These are phyloP conservation scores for Drosophila affinis DNA, from an alignment of 2,888 invertebrate species.

Conservation along the genomic window DNA sequence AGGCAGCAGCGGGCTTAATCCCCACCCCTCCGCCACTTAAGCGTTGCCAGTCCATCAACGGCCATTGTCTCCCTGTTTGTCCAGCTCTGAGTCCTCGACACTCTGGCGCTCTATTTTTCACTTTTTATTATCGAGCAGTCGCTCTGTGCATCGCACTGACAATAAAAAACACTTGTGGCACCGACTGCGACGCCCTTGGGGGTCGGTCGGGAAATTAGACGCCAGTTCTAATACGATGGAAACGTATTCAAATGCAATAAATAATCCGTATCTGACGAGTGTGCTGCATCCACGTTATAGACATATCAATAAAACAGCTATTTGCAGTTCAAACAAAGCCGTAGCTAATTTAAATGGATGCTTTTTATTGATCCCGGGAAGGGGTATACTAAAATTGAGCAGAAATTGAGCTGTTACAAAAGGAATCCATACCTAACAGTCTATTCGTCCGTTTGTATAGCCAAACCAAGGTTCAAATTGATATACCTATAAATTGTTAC, in stretches of 20 bases:
- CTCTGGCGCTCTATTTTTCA: constrained; percentile 37
- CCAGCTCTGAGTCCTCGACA: constrained; percentile 9
- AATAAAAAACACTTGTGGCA: constrained; percentile 44
- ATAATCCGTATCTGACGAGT: not conserved
- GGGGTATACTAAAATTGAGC: no score
- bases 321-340: not conserved
- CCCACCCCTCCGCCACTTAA: constrained; percentile 12
- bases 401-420: no score
- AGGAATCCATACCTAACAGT: not conserved
- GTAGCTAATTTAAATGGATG: not conserved
- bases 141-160: constrained; percentile 41
- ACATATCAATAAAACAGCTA: not conserved
- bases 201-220: constrained; percentile 19
- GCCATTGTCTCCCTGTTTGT: constrained; percentile 35
- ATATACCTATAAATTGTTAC: no score
- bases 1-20: not conserved
- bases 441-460: not conserved
- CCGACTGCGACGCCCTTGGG: constrained; percentile 11
- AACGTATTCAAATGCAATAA: constrained; percentile 2
- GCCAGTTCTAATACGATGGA: constrained; percentile 14
- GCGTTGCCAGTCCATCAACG: constrained; percentile 22
- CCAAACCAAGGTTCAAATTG: not conserved
- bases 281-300: no score
- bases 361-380: not conserved
- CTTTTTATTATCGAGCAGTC: constrained; percentile 46